Evolutionary conservation across 2,113 vertebrate genomes (phyloP), one percentile per base, ranked within the genome.

Genomic region (Takifugu flavidus): DNA sequence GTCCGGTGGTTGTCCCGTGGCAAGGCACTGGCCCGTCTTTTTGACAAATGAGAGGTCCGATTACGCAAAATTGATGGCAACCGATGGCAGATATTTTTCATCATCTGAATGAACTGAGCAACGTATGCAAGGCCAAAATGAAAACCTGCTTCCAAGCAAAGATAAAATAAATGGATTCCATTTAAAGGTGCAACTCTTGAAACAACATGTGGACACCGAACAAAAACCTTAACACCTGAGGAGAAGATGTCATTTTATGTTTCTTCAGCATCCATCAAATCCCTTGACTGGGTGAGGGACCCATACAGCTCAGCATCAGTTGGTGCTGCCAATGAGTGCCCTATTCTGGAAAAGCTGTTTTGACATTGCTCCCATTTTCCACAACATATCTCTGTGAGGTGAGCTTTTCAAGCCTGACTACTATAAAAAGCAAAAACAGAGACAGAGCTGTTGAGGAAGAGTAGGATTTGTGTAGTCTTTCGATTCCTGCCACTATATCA

Each of bases 201-300:
- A 20, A 15, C 27, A 62, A 51, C 53, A 49, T 29, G 26, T 53
- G 29, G 8, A 70, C 44, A 49, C 43, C 8, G 57, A 1, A 13
- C 53, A 53, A 62, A 43, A 65, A 44, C 65, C 50, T 10, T 65
- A 8, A 63, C 8, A 53, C 56, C 65, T 27, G 11, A 64, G 67
- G 39, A 57, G 29, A 72, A 61, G 51, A 15, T 67, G 13, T 56
- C 14, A 4, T 63, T 62, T 66, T 64, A 62, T 59, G 65, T 55
- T 25, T 11, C 57, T 7, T 69, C 49, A 65, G 4, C 31, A 15
- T 57, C 6, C 58, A 66, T 8, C 6, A 64, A 73, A 8, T 46
- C 34, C 54, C 56, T 75, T 63, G 70, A 69, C 77, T 76, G 69
- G 54, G 56, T 79, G 64, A 72, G 60, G 63, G 61, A 73, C 61